Conservation (phyloP, 2,113 vertebrate genomes). For the Dendropsophus ebraccatus region DNA sequence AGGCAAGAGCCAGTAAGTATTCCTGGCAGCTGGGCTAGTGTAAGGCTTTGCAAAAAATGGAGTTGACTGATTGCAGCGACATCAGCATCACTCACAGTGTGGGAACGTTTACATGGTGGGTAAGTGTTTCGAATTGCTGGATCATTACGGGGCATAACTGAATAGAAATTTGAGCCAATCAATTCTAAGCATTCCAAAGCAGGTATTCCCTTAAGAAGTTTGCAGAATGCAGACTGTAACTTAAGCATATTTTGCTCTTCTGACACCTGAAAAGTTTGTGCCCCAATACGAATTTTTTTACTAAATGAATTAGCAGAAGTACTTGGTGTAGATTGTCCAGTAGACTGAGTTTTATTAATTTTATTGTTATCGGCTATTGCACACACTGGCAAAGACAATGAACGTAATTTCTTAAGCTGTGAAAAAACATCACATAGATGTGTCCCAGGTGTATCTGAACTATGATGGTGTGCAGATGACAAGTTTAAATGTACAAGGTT, state of each 20-base stretch:
- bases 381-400: slow-evolving; percentile 87
- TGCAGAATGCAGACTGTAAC: slow-evolving; percentile 75
- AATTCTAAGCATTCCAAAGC: slow-evolving; percentile 86
- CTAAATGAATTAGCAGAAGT: slow-evolving; percentile 77
- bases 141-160: slow-evolving; percentile 90
- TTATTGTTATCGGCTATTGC: slow-evolving; percentile 76
- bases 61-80: slow-evolving; percentile 84
- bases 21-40: slow-evolving; percentile 91
- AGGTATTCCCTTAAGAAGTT: slow-evolving; percentile 77
- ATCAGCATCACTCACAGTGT: slow-evolving; percentile 82
- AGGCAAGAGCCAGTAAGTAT: slow-evolving; percentile 87
- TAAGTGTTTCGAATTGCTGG: slow-evolving; percentile 88
- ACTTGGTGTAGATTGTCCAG: slow-evolving; percentile 61
- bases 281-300: slow-evolving; percentile 84
- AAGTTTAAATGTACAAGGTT: slow-evolving; percentile 89
- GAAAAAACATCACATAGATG: slow-evolving; percentile 88
- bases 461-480: slow-evolving; percentile 92
- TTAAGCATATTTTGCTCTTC: slow-evolving; percentile 67
- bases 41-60: slow-evolving; percentile 80
- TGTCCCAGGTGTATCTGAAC: slow-evolving; percentile 71
- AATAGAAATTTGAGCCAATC: slow-evolving; percentile 91
- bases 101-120: slow-evolving; percentile 84
- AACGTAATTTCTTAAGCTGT: slow-evolving; percentile 78
- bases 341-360: slow-evolving; percentile 46
- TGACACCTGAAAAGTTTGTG: slow-evolving; percentile 72